phyloP scores from a whole-genome alignment of 1,140 invertebrate species.

The Reticulitermes speratus region DNA sequence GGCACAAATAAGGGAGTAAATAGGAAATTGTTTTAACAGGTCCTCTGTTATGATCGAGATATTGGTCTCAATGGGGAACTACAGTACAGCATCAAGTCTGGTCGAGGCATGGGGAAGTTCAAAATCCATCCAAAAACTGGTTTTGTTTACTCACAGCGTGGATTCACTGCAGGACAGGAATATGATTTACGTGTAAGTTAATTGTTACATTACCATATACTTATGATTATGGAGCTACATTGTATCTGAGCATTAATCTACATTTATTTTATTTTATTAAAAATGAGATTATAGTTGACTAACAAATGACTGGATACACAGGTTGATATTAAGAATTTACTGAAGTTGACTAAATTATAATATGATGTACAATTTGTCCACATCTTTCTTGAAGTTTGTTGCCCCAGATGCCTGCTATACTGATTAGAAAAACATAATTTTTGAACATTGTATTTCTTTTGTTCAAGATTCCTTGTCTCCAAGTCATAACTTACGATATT shows the following conservation, averaged over 20 bases:
- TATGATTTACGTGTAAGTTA: slow-evolving; percentile 75
- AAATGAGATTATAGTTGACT: no score
- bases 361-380: no score
- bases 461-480: no score
- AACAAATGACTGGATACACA: no score
- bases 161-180: slow-evolving; percentile 69
- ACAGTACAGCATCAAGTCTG: slow-evolving; percentile 76
- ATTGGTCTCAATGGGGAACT: slow-evolving; percentile 77
- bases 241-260: background rate
- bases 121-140: slow-evolving; percentile 78
- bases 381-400: no score
- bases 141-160: slow-evolving; percentile 68
- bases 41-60: slow-evolving; percentile 82
- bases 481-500: no score
- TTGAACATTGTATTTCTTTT: no score
- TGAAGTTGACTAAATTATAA: no score
- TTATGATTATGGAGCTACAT: background rate
- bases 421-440: no score
- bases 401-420: no score
- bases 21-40: slow-evolving; percentile 53
- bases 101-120: slow-evolving; percentile 71
- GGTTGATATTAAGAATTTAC: no score
- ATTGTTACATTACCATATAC: background rate
- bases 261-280: background rate
- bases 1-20: background rate